A percentile compares a stretch with the other conserved stretches of the same genome.
phyloP scores from a whole-genome alignment of 2,113 vertebrate genomes.

The Cathartes aura region DNA sequence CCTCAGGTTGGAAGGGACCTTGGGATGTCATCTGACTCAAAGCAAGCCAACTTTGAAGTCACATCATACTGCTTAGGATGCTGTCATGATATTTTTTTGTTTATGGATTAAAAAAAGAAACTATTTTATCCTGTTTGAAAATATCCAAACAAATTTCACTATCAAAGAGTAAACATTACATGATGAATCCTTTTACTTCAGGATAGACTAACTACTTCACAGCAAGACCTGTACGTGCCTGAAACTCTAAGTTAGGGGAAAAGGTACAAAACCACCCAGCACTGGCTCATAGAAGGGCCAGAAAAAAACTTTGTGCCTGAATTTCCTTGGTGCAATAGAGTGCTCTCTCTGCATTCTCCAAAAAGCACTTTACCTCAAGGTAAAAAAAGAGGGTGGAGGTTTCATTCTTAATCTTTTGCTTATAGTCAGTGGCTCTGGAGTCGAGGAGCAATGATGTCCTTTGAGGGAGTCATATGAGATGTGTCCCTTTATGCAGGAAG shows the following conservation, averaged over 20 bases:
- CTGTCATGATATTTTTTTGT: background rate
- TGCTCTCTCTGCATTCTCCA: background rate
- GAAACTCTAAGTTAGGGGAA: background rate
- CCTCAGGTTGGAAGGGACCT: background rate
- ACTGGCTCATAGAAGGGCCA: background rate
- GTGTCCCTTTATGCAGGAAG: background rate
- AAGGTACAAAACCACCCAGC: background rate
- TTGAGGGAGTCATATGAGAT: background rate
- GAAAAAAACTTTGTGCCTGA: background rate
- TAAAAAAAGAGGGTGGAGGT: background rate
- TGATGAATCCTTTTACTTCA: background rate
- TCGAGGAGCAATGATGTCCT: background rate
- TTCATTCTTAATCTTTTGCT: background rate
- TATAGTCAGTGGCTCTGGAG: background rate
- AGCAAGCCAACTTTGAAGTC: background rate
- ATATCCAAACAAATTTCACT: background rate
- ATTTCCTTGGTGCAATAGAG: background rate
- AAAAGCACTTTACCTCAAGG: background rate
- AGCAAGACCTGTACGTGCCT: background rate
- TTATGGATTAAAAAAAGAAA: background rate
- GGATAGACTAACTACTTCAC: background rate
- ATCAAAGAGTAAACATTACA: background rate
- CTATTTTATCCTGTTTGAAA: background rate
- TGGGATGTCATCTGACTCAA: background rate
- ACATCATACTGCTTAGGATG: background rate